Evolutionary conservation across 1,140 invertebrate species (phyloP).

Genomic region (Rhopalosiphum maidis): DNA sequence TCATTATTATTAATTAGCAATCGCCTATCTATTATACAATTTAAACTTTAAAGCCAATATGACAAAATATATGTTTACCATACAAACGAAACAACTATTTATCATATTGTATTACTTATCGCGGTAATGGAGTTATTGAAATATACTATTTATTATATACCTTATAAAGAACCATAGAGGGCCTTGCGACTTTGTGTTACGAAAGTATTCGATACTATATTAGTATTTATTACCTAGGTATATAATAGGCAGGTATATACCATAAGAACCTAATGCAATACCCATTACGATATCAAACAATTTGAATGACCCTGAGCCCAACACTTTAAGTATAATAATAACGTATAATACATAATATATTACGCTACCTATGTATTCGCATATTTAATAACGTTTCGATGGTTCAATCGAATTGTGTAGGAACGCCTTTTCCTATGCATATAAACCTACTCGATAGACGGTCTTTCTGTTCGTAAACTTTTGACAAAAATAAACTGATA

Average conservation of each 20-base stretch:
- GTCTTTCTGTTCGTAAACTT: neutral
- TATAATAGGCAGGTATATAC: neutral
- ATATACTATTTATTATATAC: constrained; percentile 6
- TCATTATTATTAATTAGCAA: neutral
- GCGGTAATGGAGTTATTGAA: neutral
- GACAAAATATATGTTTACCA: neutral
- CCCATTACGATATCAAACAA: neutral
- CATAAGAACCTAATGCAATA: neutral
- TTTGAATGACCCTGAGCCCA: neutral
- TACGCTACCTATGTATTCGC: neutral
- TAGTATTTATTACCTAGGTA: neutral
- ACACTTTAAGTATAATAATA: neutral
- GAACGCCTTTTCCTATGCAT: neutral
- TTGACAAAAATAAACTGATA: neutral
- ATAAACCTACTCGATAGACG: neutral
- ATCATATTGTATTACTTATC: neutral
- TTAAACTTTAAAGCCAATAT: neutral
- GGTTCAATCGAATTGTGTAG: neutral
- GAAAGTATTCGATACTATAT: neutral
- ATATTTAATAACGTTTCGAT: neutral
- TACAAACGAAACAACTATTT: neutral
- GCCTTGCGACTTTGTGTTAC: neutral
- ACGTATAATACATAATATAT: neutral
- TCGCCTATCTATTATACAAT: neutral
- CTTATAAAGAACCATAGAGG: neutral